These are phyloP conservation scores for Geotrupes spiniger DNA, from an alignment of 2,888 invertebrate species.

Conservation along the genomic window DNA sequence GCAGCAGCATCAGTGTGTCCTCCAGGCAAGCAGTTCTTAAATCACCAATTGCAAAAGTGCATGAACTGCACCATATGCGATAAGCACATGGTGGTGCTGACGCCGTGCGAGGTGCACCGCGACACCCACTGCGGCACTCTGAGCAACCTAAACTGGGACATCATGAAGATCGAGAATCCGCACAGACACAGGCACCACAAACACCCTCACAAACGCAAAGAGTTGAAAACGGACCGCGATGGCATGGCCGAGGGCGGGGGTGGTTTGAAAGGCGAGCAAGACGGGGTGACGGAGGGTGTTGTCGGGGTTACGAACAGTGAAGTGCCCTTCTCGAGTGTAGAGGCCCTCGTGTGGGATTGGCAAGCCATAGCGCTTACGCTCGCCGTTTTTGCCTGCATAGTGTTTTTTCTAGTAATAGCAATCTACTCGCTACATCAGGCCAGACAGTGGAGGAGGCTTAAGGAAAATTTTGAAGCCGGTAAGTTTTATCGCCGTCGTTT, in stretches of 20 bases:
- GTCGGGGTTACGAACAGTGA: conserved; percentile 40
- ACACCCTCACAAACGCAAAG: conserved; percentile 30
- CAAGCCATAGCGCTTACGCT: conserved; percentile 70
- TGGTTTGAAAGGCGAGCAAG: conserved; percentile 1
- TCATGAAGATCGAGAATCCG: conserved; percentile 21
- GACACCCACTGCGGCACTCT: conserved; percentile 74
- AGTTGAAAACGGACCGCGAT: conserved; percentile 15
- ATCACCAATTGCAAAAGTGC: conserved; percentile 62
- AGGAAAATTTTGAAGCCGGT: conserved; percentile 77
- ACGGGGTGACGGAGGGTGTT: conserved; percentile 33
- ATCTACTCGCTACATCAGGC: conserved; percentile 74
- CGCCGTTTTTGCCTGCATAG: conserved; percentile 72
- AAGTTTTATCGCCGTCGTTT: conserved; percentile 40
- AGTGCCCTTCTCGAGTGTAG: conserved; percentile 51
- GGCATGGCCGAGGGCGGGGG: conserved; percentile 7
- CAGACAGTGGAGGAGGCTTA: conserved; percentile 75
- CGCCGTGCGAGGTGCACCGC: conserved; percentile 72
- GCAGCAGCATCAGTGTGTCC: conserved; percentile 41
- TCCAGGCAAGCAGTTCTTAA: conserved; percentile 67
- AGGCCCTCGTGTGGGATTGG: conserved; percentile 65
- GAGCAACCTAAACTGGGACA: conserved; percentile 52
- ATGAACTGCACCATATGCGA: conserved; percentile 71
- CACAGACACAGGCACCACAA: conserved; percentile 35
- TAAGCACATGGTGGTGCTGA: conserved; percentile 56
- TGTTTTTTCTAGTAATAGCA: conserved; percentile 77